Evolutionary conservation across 1,140 invertebrate genomes (phyloP).

Genomic region (Penaeus japonicus): DNA sequence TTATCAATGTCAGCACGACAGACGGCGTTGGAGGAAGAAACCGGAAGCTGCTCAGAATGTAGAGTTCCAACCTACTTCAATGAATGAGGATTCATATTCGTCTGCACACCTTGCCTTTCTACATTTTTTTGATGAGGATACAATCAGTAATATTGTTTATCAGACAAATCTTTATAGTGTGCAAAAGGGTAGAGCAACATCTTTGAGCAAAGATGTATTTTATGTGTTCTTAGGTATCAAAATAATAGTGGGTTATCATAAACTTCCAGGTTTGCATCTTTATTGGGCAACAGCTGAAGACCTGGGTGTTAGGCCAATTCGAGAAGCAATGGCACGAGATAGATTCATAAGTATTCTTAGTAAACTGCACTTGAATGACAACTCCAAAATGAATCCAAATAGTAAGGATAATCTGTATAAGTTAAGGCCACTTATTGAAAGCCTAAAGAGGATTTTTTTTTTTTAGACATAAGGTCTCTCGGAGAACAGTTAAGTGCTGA

Average conservation of each 20-base stretch:
- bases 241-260: slow-evolving; percentile 34
- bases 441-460: slow-evolving; percentile 4
- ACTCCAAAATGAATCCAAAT: slow-evolving; percentile 20
- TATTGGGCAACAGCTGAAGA: slow-evolving; percentile 16
- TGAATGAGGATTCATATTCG: too few species aligned
- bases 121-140: too few species aligned
- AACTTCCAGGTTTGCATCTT: background rate
- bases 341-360: slow-evolving; percentile 20
- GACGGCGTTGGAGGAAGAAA: too few species aligned
- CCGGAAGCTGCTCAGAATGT: too few species aligned
- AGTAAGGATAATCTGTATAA: slow-evolving; percentile 40
- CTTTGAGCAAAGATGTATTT: slow-evolving; percentile 33
- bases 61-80: too few species aligned
- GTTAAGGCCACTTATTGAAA: slow-evolving; percentile 25
- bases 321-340: slow-evolving; percentile 22
- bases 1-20: too few species aligned
- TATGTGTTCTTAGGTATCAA: slow-evolving; percentile 41
- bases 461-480: background rate
- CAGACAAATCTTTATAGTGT: slow-evolving; percentile 37
- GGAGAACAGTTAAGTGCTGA: slow-evolving; percentile 54
- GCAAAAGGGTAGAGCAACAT: slow-evolving; percentile 8
- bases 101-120: too few species aligned
- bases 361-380: slow-evolving; percentile 45
- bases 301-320: background rate
- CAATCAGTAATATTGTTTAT: slow-evolving; percentile 15